Percentiles rank a stretch among this genome's conserved stretches.
Conservation (phyloP, 2,113 vertebrate genomes). For the Otocyon megalotis region DNA sequence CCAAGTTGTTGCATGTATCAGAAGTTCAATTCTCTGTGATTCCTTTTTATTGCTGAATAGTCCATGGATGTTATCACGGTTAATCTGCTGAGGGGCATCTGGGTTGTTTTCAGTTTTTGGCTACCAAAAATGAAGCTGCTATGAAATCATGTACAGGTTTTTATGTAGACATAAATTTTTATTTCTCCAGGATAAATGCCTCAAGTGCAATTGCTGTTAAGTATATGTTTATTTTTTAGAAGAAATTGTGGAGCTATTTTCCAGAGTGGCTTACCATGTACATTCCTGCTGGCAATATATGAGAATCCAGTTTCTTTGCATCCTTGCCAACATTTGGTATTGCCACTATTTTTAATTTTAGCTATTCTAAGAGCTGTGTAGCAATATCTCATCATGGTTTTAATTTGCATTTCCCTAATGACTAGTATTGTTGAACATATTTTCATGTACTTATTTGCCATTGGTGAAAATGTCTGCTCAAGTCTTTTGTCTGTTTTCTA, state of each 20-base stretch:
- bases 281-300: background rate
- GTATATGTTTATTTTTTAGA: background rate
- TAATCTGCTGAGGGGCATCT: background rate
- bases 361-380: background rate
- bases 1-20: background rate
- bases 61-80: background rate
- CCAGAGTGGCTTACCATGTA: background rate
- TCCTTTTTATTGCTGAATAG: background rate
- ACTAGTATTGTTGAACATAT: background rate
- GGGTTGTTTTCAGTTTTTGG: background rate
- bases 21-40: background rate
- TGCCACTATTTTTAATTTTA: background rate
- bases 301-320: background rate
- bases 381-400: background rate
- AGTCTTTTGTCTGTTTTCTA: background rate
- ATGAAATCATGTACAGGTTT: background rate
- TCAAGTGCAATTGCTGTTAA: background rate
- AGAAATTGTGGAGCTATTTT: background rate
- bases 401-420: background rate
- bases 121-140: background rate
- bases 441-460: background rate
- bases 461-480: background rate
- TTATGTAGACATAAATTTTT: background rate
- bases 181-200: slow-evolving; percentile 23
- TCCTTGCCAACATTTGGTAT: background rate